Percentiles rank a stretch among this genome's conserved stretches.
phyloP scores from a whole-genome alignment of 2,113 vertebrate genomes.

The Chiloscyllium plagiosum region DNA sequence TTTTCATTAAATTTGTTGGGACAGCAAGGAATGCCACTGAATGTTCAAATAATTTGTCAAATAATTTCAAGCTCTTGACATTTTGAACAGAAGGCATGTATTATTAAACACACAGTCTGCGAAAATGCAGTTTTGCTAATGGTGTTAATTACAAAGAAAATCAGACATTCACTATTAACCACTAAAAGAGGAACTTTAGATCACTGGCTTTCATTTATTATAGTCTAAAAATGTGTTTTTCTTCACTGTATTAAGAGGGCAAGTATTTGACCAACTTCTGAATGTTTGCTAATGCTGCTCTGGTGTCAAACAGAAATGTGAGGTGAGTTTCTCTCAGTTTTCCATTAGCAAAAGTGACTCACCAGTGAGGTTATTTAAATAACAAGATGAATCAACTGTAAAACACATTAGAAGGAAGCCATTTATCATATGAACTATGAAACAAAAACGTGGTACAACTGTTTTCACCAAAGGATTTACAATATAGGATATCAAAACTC shows the following conservation, averaged over 20 bases:
- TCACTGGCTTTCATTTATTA: not conserved
- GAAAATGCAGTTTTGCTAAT: not conserved
- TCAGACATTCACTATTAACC: not conserved
- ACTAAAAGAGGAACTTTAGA: not conserved
- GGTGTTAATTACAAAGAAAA: not conserved
- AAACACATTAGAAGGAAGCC: not conserved
- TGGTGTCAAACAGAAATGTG: not conserved
- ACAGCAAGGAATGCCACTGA: not conserved
- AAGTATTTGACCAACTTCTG: not conserved
- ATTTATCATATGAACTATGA: not conserved
- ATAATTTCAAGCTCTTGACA: too few species aligned
- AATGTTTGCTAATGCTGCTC: not conserved
- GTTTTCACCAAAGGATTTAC: not conserved
- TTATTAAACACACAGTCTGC: not conserved
- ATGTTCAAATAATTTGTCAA: too few species aligned
- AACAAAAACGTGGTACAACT: not conserved
- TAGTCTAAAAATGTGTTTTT: not conserved
- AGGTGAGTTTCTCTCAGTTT: not conserved
- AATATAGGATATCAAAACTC: not conserved
- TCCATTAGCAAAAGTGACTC: not conserved
- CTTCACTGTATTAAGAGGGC: not conserved
- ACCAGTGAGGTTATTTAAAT: not conserved
- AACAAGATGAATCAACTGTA: not conserved
- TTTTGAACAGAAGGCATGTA: not conserved
- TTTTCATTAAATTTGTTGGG: not conserved